These are phyloP conservation scores for Morphnarchus princeps DNA, from an alignment of 2,113 vertebrate genomes.

Conservation along the genomic window DNA sequence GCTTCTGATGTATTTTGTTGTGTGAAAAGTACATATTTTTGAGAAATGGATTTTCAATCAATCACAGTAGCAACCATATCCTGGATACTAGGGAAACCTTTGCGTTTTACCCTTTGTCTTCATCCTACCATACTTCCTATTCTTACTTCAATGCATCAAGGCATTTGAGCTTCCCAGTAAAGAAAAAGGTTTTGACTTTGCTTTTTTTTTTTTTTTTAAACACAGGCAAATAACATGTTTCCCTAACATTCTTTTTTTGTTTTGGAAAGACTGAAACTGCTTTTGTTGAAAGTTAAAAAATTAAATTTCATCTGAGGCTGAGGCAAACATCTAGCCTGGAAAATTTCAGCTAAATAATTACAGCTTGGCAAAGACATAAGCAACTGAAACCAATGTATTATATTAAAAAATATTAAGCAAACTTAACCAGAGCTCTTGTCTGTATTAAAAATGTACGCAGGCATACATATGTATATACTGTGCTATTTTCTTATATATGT, in stretches of 20 bases:
- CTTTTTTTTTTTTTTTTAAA: not conserved
- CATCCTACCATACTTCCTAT: not conserved
- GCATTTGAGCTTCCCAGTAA: not conserved
- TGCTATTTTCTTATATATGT: conserved; percentile 47
- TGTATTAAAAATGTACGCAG: conserved; percentile 36
- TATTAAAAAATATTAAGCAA: conserved; percentile 51
- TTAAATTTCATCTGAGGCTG: not conserved
- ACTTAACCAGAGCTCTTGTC: conserved; percentile 13
- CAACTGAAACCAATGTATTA: conserved; percentile 17
- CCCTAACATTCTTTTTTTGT: not conserved
- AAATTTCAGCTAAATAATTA: conserved; percentile 38
- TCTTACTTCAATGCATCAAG: not conserved
- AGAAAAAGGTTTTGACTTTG: not conserved
- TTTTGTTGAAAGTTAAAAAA: not conserved
- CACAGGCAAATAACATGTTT: not conserved
- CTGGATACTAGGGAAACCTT: not conserved
- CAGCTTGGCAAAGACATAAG: not conserved
- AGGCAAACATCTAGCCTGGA: conserved; percentile 4
- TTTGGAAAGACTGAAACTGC: not conserved
- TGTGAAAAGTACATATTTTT: not conserved
- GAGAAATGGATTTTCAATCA: not conserved
- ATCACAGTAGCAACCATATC: not conserved
- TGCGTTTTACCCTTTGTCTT: not conserved
- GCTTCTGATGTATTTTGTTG: not conserved
- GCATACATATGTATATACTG: conserved; percentile 45